A percentile compares a stretch with the other conserved stretches of the same genome.
Evolutionary conservation across 1,140 invertebrate species (phyloP).

Genomic region (Magallana angulata): DNA sequence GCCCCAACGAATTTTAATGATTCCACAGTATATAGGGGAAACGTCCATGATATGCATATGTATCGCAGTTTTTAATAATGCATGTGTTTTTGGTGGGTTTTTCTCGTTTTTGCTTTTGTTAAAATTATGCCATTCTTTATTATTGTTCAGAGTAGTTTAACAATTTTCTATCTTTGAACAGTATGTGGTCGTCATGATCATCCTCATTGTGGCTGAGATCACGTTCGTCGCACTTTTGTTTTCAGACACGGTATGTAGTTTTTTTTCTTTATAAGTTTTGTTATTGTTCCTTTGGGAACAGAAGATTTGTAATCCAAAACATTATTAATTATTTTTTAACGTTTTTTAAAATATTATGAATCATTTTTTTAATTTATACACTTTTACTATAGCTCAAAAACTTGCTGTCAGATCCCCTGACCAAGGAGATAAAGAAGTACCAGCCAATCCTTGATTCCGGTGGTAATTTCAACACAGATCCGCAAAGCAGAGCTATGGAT

Average conservation of each 20-base stretch:
- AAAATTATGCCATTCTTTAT: too few relatives aligned
- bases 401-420: neutral
- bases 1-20: too few relatives aligned
- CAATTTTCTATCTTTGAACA: neutral
- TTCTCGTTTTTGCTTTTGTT: too few relatives aligned
- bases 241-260: conserved; percentile 21
- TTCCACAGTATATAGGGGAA: neutral
- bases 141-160: too few relatives aligned
- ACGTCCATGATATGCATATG: neutral
- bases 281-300: too few relatives aligned
- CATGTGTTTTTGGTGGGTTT: neutral
- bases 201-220: conserved; percentile 17
- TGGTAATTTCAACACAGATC: neutral
- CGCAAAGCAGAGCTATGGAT: conserved; percentile 18
- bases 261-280: neutral
- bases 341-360: too few relatives aligned
- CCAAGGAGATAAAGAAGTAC: neutral
- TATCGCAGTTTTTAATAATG: neutral
- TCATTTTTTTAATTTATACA: too few relatives aligned
- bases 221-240: conserved; percentile 32
- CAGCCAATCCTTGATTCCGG: neutral
- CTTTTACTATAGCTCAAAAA: conserved; percentile 2
- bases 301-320: too few relatives aligned
- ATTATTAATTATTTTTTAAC: too few relatives aligned
- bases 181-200: conserved; percentile 25